Conservation (phyloP, 2,888 invertebrate species). For the Amphiduros pacificus region DNA sequence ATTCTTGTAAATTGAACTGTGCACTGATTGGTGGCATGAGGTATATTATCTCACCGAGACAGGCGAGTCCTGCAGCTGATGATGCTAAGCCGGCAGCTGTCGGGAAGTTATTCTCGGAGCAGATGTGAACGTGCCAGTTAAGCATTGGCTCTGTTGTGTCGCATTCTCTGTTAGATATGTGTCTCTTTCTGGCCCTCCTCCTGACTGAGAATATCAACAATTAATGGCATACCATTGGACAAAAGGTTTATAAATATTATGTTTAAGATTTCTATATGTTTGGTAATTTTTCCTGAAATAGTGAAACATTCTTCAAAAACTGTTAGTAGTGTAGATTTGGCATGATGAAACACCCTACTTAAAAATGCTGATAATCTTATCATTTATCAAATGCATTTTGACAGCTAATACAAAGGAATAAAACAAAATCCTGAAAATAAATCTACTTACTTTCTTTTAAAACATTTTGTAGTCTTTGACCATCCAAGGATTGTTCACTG, state of each 20-base stretch:
- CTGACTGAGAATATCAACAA: conserved; percentile 63
- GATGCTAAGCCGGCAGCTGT: conserved; percentile 98
- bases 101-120: conserved; percentile 89
- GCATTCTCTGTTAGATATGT: no score
- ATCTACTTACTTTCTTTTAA: conserved; percentile 69
- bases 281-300: not conserved
- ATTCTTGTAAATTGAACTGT: no score
- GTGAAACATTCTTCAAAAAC: not conserved
- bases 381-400: not conserved
- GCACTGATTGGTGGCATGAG: no score
- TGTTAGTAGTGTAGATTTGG: not conserved
- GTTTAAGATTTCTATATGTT: not conserved
- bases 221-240: no score
- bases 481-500: conserved; percentile 74
- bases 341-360: not conserved
- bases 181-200: conserved; percentile 56
- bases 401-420: not conserved
- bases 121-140: conserved; percentile 51
- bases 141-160: conserved; percentile 16
- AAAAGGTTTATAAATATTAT: conserved; percentile 27
- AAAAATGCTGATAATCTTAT: not conserved
- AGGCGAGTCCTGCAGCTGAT: conserved; percentile 97
- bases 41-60: conserved; percentile 66
- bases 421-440: not conserved
- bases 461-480: conserved; percentile 76